Conservation (phyloP, 2,797 vertebrate genomes). For the Pangasius djambal region DNA sequence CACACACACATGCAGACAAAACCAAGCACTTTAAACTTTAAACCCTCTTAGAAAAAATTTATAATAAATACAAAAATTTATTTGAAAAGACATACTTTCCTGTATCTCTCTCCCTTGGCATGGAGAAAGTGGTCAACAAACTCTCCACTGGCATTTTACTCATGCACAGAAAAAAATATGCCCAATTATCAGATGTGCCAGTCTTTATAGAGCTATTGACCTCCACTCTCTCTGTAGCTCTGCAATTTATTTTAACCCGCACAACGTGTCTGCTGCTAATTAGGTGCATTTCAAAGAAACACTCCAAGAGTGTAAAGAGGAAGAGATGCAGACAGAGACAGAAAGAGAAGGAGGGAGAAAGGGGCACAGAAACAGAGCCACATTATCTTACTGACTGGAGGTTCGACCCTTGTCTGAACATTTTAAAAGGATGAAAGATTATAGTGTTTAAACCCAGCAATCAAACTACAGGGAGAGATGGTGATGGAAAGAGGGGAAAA, state of each 20-base stretch:
- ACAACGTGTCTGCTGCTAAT: slow-evolving; percentile 72
- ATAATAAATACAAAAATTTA: not conserved
- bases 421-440: slow-evolving; percentile 57
- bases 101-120: not conserved
- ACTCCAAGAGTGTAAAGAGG: slow-evolving; percentile 50
- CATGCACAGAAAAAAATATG: slow-evolving; percentile 55
- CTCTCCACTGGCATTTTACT: slow-evolving; percentile 72
- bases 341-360: slow-evolving; percentile 26
- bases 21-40: not conserved
- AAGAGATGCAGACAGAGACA: slow-evolving; percentile 13
- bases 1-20: not conserved
- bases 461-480: slow-evolving; percentile 24
- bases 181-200: slow-evolving; percentile 75
- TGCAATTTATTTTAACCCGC: slow-evolving; percentile 78
- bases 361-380: slow-evolving; percentile 19
- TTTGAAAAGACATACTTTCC: not conserved
- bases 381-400: slow-evolving; percentile 61
- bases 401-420: slow-evolving; percentile 49
- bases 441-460: slow-evolving; percentile 45
- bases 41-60: not conserved
- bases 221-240: slow-evolving; percentile 72
- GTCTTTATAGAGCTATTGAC: slow-evolving; percentile 75
- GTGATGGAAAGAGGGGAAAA: not conserved
- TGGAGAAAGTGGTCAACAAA: slow-evolving; percentile 12
- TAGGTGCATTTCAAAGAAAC: slow-evolving; percentile 75